A percentile compares a stretch with the other conserved stretches of the same genome.
phyloP scores from a whole-genome alignment of 2,888 invertebrate species.

The Dilophus febrilis region DNA sequence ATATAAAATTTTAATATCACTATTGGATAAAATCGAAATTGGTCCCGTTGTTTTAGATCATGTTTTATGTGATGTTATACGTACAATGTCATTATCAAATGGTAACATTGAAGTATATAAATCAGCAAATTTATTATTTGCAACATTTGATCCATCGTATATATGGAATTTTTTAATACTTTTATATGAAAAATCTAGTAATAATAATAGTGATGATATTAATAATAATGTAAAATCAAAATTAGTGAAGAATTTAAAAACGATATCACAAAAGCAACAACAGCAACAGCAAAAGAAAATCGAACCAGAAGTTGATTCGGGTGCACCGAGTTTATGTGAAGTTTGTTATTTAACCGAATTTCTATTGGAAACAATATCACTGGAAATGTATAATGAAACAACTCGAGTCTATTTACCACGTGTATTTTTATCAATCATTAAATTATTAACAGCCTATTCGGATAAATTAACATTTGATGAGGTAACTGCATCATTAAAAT shows the following conservation, averaged over 20 bases:
- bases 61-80: slow-evolving; percentile 62
- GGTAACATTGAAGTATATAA: slow-evolving; percentile 54
- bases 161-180: slow-evolving; percentile 67
- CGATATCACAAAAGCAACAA: too few species aligned
- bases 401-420: slow-evolving; percentile 63
- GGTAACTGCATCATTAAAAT: slow-evolving; percentile 42
- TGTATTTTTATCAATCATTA: slow-evolving; percentile 48
- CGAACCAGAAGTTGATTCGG: slow-evolving; percentile 40
- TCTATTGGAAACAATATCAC: slow-evolving; percentile 53
- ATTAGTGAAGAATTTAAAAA: background rate
- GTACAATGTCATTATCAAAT: slow-evolving; percentile 37
- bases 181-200: slow-evolving; percentile 37
- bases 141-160: slow-evolving; percentile 67
- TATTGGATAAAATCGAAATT: slow-evolving; percentile 76
- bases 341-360: slow-evolving; percentile 57
- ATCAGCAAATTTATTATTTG: slow-evolving; percentile 68
- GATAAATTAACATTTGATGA: slow-evolving; percentile 32
- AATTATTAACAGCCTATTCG: slow-evolving; percentile 40
- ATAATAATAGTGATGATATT: too few species aligned
- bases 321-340: slow-evolving; percentile 45
- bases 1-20: slow-evolving; percentile 62
- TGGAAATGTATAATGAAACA: slow-evolving; percentile 60
- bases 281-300: slow-evolving; percentile 17
- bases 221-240: background rate
- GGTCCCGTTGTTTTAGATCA: slow-evolving; percentile 60